Evolutionary conservation across 2,113 vertebrate species (phyloP), one percentile per base, ranked within the genome.

Genomic region (Elephantulus edwardii): DNA sequence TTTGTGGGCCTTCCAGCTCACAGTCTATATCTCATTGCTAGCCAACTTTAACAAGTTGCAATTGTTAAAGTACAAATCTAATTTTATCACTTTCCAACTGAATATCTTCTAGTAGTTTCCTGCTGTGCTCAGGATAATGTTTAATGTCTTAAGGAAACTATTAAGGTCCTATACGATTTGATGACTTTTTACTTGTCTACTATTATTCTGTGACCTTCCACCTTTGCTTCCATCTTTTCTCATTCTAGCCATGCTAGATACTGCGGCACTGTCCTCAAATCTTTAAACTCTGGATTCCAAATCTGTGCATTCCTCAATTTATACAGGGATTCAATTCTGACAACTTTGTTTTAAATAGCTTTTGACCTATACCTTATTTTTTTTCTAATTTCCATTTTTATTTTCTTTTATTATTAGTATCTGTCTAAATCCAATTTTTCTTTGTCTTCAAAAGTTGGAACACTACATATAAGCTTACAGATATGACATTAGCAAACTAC

Each of bases 1-100:
- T 50, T 35, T 76, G 58, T 13, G 16, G 8, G 11, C 50, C 71
- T 90, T 56, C 60, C 35, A 60, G 11, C 16, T 42, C 92, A 58
- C 1, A 50, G 22, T 56, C 28, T 93, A 48, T 13, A 92, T 5
- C 24, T 20, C 14, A n/a, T 80, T 92, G 35, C 82, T 84, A 82
- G 64, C 38, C 60, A 83, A 8, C 26, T 84, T 88, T 86, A 54
- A 22, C 62, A 74, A 75, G 79, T 87, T 74, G 33, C 14, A 74
- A 72, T 38, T 83, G 42, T 38, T 81, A 86, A 91, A 60, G 89
- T 81, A 89, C 30, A 87, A 77, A 72, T 50, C 70, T 76, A 76
- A 83, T 22, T 58, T 48, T 38, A 13, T 46, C 12, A 84, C 66
- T 84, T 95, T 90, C 14, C 66, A 83, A 54, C 19, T 66, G 86